A percentile compares a stretch with the other conserved stretches of the same genome.
Conservation (phyloP, 2,797 vertebrate genomes). For the Smutsia temminckii region DNA sequence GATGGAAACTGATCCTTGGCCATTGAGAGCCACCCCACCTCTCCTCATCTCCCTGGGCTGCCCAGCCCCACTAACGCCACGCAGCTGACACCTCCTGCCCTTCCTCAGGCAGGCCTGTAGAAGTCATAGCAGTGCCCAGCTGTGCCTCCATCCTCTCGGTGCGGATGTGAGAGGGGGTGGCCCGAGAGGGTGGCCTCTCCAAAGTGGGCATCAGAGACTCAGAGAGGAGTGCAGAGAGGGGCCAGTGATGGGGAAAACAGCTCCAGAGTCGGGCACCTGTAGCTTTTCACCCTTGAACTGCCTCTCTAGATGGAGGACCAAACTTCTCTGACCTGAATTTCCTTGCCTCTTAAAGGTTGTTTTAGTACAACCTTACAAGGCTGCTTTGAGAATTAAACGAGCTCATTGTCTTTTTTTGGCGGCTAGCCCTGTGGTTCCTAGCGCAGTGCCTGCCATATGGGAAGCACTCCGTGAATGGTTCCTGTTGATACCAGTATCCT, state of each 20-base stretch:
- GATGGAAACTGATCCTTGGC: conserved; percentile 76
- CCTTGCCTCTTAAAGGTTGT: background rate
- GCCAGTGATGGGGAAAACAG: fast-evolving
- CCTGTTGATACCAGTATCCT: background rate
- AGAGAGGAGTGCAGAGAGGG: background rate
- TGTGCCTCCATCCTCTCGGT: background rate
- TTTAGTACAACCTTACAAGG: background rate
- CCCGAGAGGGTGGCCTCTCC: background rate
- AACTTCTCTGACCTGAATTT: background rate
- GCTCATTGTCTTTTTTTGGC: background rate
- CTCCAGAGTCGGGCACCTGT: background rate
- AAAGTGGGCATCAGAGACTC: background rate
- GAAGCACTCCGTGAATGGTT: background rate
- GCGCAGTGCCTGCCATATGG: fast-evolving
- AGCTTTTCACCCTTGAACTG: background rate
- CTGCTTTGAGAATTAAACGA: background rate
- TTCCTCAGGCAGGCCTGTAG: background rate
- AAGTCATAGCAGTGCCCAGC: background rate
- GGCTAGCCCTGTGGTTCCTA: background rate
- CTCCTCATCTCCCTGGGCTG: conserved; percentile 76
- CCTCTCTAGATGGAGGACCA: background rate
- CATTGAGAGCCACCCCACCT: conserved; percentile 68
- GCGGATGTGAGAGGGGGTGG: background rate
- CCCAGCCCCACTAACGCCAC: background rate
- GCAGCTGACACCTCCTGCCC: conserved; percentile 22